phyloP scores from a whole-genome alignment of 2,113 vertebrate genomes.

The Myotis davidii region DNA sequence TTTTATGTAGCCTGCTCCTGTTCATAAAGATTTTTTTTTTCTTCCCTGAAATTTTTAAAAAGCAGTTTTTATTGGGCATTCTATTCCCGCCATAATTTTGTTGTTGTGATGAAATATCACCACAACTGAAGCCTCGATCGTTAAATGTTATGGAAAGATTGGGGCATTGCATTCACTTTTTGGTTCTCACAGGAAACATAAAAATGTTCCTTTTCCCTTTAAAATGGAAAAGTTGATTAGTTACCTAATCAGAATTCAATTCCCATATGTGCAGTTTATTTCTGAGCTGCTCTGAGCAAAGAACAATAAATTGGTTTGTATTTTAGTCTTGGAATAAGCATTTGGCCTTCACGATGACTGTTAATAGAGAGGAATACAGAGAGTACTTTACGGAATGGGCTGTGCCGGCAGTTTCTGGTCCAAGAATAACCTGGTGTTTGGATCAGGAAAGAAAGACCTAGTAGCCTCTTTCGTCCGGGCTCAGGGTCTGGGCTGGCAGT shows the following conservation, averaged over 20 bases:
- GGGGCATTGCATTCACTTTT: not conserved
- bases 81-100: not conserved
- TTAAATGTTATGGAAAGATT: not conserved
- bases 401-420: not conserved
- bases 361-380: not conserved
- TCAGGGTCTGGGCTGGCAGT: not conserved
- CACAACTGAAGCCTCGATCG: not conserved
- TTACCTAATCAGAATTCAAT: slow-evolving; percentile 28
- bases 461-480: fast-evolving
- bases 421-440: not conserved
- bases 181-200: not conserved
- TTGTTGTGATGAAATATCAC: slow-evolving; percentile 1
- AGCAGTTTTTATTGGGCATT: not conserved
- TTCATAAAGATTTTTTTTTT: not conserved
- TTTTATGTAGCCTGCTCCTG: slow-evolving; percentile 6
- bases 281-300: not conserved
- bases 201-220: slow-evolving; percentile 51
- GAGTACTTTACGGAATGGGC: not conserved
- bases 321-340: not conserved
- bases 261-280: not conserved
- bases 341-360: not conserved
- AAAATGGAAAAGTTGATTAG: slow-evolving; percentile 27
- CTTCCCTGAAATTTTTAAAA: slow-evolving; percentile 4
- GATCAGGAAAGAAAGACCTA: not conserved
- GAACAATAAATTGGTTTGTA: not conserved